Conservation (phyloP, 1,140 invertebrate species). For the Lepidotrigona ventralis region DNA sequence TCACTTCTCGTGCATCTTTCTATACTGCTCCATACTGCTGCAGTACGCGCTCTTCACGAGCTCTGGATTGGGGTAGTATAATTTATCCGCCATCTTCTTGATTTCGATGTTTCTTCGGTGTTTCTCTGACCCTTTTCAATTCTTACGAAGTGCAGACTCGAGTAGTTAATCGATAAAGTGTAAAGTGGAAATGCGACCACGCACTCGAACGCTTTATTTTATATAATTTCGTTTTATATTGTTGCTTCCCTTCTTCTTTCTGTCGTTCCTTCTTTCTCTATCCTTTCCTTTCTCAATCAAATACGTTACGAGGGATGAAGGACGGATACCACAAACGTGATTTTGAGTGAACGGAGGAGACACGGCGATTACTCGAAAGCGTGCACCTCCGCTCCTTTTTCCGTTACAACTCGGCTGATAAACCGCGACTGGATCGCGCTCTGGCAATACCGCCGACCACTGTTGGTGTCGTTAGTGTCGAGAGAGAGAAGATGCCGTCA, state of each 20-base stretch:
- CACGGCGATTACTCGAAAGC: neutral
- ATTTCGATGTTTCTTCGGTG: neutral
- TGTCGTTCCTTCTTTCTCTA: too few relatives aligned
- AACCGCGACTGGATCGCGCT: constrained; percentile 62
- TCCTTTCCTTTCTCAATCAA: neutral
- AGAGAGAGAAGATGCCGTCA: neutral
- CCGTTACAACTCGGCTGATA: constrained; percentile 55
- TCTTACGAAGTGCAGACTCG: neutral
- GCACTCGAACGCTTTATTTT: neutral
- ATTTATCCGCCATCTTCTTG: constrained; percentile 76
- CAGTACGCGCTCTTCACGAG: constrained; percentile 86
- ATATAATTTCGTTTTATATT: neutral
- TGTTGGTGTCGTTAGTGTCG: constrained; percentile 18
- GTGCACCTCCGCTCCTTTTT: constrained; percentile 3
- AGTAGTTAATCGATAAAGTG: constrained; percentile 24
- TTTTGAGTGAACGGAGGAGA: constrained; percentile 7
- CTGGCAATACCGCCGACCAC: neutral
- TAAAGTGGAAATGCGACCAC: neutral
- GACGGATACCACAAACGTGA: neutral
- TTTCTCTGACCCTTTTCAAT: neutral
- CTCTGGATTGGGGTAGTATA: constrained; percentile 84
- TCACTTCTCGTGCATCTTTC: constrained; percentile 88
- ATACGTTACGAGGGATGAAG: neutral
- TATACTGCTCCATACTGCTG: constrained; percentile 88
- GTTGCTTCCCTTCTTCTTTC: too few relatives aligned